A percentile compares a stretch with the other conserved stretches of the same genome.
Evolutionary conservation across 2,113 vertebrate genomes (phyloP).

Genomic region (Oryzias celebensis): DNA sequence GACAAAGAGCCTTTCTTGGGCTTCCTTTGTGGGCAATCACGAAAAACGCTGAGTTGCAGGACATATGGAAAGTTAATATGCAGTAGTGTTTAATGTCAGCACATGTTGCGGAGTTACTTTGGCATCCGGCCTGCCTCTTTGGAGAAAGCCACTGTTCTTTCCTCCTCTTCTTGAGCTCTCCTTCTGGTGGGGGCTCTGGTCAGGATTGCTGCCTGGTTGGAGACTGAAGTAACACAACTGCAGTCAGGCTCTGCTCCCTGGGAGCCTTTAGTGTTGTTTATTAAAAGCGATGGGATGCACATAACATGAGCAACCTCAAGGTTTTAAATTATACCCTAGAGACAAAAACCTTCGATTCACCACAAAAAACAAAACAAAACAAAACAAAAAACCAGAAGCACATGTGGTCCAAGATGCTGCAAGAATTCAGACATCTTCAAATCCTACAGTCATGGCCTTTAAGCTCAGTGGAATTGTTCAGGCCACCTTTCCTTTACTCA

Average conservation of each 20-base stretch:
- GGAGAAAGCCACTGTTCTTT: conserved; percentile 72
- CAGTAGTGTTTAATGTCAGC: conserved; percentile 82
- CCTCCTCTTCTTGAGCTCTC: conserved; percentile 59
- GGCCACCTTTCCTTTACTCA: conserved; percentile 4
- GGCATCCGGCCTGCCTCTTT: conserved; percentile 75
- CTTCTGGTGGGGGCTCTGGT: conserved; percentile 62
- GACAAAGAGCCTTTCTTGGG: conserved; percentile 79
- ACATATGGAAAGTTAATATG: conserved; percentile 82
- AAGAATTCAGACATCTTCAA: conserved; percentile 11
- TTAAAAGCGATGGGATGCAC: conserved; percentile 46
- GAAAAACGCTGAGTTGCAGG: conserved; percentile 79
- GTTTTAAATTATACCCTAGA: conserved; percentile 27
- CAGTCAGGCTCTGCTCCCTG: conserved; percentile 61
- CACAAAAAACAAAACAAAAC: too few relatives aligned
- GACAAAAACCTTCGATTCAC: too few relatives aligned
- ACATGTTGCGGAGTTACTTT: conserved; percentile 81
- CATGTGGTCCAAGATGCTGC: conserved; percentile 5
- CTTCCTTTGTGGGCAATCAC: conserved; percentile 61
- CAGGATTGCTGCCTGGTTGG: conserved; percentile 60
- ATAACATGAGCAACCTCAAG: conserved; percentile 41
- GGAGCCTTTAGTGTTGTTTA: conserved; percentile 60
- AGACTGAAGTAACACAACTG: conserved; percentile 62
- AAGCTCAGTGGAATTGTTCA: conserved; percentile 1
- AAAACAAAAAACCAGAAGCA: conserved; percentile 26
- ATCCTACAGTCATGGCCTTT: not conserved